These are phyloP conservation scores for Temnopleurus reevesii DNA, from an alignment of 53 echinoderm and acorn worm genomes.

Conservation along the genomic window DNA sequence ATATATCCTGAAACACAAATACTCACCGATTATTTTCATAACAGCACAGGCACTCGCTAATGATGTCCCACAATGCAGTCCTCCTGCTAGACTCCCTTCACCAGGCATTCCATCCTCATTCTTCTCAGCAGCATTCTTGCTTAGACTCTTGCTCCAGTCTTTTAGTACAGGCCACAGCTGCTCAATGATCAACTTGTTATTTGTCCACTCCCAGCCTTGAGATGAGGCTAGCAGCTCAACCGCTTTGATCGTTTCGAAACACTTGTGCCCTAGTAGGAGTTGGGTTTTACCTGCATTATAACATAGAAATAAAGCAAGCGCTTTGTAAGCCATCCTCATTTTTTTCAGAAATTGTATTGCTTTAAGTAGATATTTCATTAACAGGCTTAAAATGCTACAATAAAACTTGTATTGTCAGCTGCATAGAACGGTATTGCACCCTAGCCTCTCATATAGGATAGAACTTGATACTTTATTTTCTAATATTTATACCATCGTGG, in stretches of 20 bases:
- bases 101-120: not conserved
- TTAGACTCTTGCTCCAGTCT: conserved; percentile 69
- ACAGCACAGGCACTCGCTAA: conserved; percentile 68
- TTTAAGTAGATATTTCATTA: no score
- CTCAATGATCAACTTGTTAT: conserved; percentile 72
- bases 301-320: not conserved
- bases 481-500: no score
- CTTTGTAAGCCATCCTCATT: no score
- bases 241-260: conserved; percentile 71
- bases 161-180: conserved; percentile 80
- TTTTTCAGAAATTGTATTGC: no score
- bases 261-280: conserved; percentile 35
- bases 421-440: no score
- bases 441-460: no score
- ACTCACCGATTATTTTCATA: conserved; percentile 78
- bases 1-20: not conserved
- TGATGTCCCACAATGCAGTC: not conserved
- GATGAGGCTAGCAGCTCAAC: conserved; percentile 65
- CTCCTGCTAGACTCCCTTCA: conserved; percentile 28
- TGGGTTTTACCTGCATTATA: conserved; percentile 45
- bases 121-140: conserved; percentile 10
- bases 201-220: conserved; percentile 85
- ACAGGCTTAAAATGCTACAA: no score
- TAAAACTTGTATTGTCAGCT: no score
- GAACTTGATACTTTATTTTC: no score